Conservation (phyloP, 2,797 vertebrate genomes). For the Tangara arthus region DNA sequence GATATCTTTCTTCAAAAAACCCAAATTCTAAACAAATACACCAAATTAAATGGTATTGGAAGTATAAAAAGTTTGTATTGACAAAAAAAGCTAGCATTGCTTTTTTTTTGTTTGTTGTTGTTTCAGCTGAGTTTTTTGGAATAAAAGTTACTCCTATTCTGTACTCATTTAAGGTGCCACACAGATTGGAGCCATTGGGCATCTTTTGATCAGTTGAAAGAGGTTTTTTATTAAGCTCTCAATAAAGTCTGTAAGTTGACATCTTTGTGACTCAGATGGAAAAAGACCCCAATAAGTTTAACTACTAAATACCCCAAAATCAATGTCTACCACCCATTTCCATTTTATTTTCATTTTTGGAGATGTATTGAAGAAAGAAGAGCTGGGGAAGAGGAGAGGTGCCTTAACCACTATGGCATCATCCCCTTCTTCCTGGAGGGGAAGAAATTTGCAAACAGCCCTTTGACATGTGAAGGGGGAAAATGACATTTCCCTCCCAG, state of each 20-base stretch:
- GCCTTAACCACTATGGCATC: not conserved
- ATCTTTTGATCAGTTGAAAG: not conserved
- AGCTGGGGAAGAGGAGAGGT: not conserved
- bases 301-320: not conserved
- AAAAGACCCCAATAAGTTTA: not conserved
- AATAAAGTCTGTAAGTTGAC: not conserved
- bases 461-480: not conserved
- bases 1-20: not conserved
- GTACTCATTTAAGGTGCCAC: not conserved
- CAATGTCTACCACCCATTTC: not conserved
- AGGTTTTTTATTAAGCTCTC: not conserved
- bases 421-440: not conserved
- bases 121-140: not conserved
- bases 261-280: not conserved
- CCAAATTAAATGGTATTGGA: not conserved
- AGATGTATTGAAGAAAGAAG: not conserved
- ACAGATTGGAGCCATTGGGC: not conserved
- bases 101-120: not conserved
- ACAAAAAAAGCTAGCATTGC: not conserved
- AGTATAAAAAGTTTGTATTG: not conserved
- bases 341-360: not conserved
- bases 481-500: not conserved
- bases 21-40: not conserved
- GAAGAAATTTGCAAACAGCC: not conserved
- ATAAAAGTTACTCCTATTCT: not conserved